Base-by-base conservation (phyloP, 2,113 vertebrate genomes). In the Climacteris rufus region DNA sequence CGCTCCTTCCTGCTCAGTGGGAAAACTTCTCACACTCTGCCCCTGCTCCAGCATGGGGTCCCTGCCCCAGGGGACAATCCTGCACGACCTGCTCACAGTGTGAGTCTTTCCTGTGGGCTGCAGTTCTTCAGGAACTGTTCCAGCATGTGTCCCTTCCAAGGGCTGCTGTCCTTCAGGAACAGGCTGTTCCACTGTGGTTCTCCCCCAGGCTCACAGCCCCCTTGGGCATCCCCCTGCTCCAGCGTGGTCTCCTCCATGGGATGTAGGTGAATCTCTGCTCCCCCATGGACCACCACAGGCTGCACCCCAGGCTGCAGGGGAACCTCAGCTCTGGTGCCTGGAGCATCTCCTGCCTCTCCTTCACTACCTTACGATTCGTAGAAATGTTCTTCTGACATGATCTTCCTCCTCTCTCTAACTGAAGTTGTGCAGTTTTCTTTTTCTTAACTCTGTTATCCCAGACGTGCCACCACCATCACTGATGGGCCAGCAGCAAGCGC, bases 401-500 rank as follows among this genome's bases (percentile, higher is more conserved):
- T 31, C 24, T 54, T 10, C 15, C 30, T 61, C 20, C 25, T 47
- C 25, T 24, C 49, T 63, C 22, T 49, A 40, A 31, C 63, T 56
- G 56, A 49, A 61, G 42, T 56, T 37, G 25, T 42, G 35, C 25
- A 9, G 35, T 50, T 80, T 37, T 57, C 17, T 25, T 57, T 50
- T 44, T 37, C 17, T 15, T 37, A 33, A 6, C 5, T n/a, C 31
- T 25, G 14, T 63, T 50, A 21, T 16, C 35, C 39, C 64, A n/a
- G 56, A 33, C 35, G 31, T 35, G 27, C 40, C 42, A 28, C 35
- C 14, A 15, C 79, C 18, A 1, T 33, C 1, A 2, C 30, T 69
- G 63, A 13, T 13, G 18, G 18, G 27, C 23, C 56, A 50, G 0
- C 1, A 37, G 49, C 1, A 0, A 19, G 19, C 44, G 49, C 23